Conservation (phyloP, 2,888 invertebrate species). For the Agrilus mali region DNA sequence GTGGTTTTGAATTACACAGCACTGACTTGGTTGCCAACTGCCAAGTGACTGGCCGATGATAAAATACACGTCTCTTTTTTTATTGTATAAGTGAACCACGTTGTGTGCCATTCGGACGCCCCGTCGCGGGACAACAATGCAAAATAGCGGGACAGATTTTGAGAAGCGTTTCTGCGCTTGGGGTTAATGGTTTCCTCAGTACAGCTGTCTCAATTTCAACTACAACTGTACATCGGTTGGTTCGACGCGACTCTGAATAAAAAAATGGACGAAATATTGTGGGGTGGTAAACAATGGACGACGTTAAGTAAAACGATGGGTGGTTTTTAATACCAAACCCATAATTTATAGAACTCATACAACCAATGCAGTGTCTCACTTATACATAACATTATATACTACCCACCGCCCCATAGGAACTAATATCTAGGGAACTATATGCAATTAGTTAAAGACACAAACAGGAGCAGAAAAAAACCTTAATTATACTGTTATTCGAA, state of each 20-base stretch:
- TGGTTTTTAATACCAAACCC: too few relatives aligned
- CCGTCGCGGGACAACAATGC: conserved; percentile 24
- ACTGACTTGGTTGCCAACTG: conserved; percentile 29
- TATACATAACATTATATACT: too few relatives aligned
- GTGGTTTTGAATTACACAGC: conserved; percentile 30
- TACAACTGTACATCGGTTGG: conserved; percentile 13
- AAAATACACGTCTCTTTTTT: conserved; percentile 28
- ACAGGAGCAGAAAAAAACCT: too few relatives aligned
- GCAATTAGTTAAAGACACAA: too few relatives aligned
- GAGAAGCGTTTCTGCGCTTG: conserved; percentile 23
- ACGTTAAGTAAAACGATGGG: too few relatives aligned
- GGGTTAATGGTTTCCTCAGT: conserved; percentile 22
- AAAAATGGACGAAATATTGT: too few relatives aligned
- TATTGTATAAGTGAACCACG: conserved; percentile 25
- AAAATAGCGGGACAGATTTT: conserved; percentile 21
- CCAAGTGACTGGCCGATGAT: conserved; percentile 25
- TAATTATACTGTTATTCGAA: too few relatives aligned
- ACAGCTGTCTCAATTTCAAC: conserved; percentile 29
- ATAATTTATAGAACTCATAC: too few relatives aligned
- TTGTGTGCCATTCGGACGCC: conserved; percentile 27
- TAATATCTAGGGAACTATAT: too few relatives aligned
- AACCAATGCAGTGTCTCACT: too few relatives aligned
- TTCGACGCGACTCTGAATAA: not conserved
- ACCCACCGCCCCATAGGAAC: too few relatives aligned
- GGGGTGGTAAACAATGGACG: too few relatives aligned